Conservation (phyloP, 53 echinoderm and acorn worm genomes). For the Luidia sarsii region DNA sequence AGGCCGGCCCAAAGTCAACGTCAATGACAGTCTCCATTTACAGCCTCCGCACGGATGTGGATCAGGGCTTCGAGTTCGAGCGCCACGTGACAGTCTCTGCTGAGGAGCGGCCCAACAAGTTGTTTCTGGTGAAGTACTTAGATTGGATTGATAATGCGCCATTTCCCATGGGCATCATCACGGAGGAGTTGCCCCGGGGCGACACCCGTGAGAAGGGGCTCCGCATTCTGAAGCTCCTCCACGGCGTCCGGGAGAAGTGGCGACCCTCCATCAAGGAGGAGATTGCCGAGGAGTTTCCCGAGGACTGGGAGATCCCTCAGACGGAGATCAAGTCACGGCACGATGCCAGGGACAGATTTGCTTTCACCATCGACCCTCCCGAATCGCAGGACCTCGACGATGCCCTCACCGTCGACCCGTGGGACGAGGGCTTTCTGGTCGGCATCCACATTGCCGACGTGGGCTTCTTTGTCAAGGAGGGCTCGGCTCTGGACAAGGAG, state of each 20-base stretch:
- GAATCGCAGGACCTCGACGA: slow-evolving; percentile 75
- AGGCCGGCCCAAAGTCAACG: not conserved
- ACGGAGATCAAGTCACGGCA: slow-evolving; percentile 58
- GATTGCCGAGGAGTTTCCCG: slow-evolving; percentile 28
- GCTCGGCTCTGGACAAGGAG: slow-evolving; percentile 69
- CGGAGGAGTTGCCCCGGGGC: slow-evolving; percentile 68
- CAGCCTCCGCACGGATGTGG: slow-evolving; percentile 30
- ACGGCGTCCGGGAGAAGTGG: slow-evolving; percentile 75
- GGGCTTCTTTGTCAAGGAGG: slow-evolving; percentile 68
- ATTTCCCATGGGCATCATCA: slow-evolving; percentile 81
- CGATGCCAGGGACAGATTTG: slow-evolving; percentile 54
- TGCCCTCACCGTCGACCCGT: slow-evolving; percentile 74
- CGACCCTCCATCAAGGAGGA: slow-evolving; percentile 10
- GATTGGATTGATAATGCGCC: slow-evolving; percentile 65
- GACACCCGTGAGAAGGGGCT: slow-evolving; percentile 56
- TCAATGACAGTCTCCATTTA: slow-evolving; percentile 59
- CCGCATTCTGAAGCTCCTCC: slow-evolving; percentile 66
- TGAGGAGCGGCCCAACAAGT: slow-evolving; percentile 68
- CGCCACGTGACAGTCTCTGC: slow-evolving; percentile 49
- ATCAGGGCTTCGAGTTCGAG: slow-evolving; percentile 42
- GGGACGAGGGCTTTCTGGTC: slow-evolving; percentile 54
- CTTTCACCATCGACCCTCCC: slow-evolving; percentile 89
- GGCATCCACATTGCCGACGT: slow-evolving; percentile 93
- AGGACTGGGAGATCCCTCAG: slow-evolving; percentile 67
- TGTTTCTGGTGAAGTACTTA: slow-evolving; percentile 84